Conservation (phyloP, 2,113 vertebrate species). For the Notechis scutatus region DNA sequence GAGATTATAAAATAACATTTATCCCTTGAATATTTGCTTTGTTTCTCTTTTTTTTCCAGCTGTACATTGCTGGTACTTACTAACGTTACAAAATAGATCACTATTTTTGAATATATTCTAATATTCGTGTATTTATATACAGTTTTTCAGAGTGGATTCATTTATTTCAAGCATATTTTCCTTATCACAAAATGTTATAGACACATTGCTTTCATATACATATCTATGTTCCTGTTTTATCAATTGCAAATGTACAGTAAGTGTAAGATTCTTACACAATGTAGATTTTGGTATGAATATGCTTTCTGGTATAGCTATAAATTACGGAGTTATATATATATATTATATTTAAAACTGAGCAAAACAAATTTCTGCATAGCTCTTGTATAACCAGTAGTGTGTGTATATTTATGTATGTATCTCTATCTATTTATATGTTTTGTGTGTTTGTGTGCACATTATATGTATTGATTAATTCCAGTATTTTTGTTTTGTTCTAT, state of each 20-base stretch:
- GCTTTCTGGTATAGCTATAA: not conserved
- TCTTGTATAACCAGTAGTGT: not conserved
- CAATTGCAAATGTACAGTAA: not conserved
- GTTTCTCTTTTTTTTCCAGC: not conserved
- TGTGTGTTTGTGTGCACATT: not conserved
- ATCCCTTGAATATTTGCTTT: not conserved
- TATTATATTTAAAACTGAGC: not conserved
- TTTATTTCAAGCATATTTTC: not conserved
- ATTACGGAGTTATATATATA: not conserved
- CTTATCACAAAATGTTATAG: not conserved
- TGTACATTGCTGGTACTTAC: not conserved
- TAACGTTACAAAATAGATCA: not conserved
- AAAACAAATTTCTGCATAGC: not conserved
- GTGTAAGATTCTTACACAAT: not conserved
- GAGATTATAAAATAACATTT: not conserved
- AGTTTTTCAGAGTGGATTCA: not conserved
- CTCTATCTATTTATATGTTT: too few relatives aligned
- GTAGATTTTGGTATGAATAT: not conserved
- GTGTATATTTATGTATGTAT: too few relatives aligned
- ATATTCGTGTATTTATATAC: not conserved
- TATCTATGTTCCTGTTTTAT: not conserved
- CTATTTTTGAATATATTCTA: not conserved
- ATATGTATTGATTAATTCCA: not conserved
- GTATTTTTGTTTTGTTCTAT: not conserved
- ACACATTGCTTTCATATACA: not conserved